Percentiles rank a stretch among this genome's conserved stretches.
phyloP scores from a whole-genome alignment of 2,888 invertebrate genomes.

The Ectemnius cavifrons region DNA sequence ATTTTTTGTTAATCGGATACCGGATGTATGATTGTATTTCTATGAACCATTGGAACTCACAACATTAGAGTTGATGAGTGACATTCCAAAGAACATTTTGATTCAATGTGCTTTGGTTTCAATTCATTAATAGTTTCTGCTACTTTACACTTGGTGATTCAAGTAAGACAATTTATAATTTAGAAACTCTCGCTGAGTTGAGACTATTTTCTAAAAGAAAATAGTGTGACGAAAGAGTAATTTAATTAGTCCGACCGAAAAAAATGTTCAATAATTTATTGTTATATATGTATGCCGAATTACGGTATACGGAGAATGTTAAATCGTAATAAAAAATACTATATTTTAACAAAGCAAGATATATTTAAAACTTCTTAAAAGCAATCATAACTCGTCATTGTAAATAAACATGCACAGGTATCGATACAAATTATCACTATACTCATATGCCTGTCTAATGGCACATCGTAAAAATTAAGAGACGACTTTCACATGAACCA shows the following conservation, averaged over 20 bases:
- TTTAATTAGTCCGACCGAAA: constrained; percentile 41
- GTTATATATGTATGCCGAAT: constrained; percentile 44
- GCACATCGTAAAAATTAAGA: constrained; percentile 29
- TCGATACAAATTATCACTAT: constrained; percentile 39
- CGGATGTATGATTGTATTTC: not conserved
- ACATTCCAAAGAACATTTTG: constrained; percentile 45
- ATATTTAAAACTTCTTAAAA: constrained; percentile 44
- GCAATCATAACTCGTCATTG: constrained; percentile 48
- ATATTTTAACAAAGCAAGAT: constrained; percentile 52
- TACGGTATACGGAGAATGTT: constrained; percentile 42
- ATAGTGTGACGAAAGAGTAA: constrained; percentile 30
- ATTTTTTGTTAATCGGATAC: constrained; percentile 2
- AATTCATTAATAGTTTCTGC: constrained; percentile 14
- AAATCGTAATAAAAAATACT: constrained; percentile 43
- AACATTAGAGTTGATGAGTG: constrained; percentile 25
- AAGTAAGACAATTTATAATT: constrained; percentile 19
- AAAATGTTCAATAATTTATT: constrained; percentile 54
- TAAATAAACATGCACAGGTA: constrained; percentile 54
- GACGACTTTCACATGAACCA: constrained; percentile 39
- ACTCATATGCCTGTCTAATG: constrained; percentile 20
- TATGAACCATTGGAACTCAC: not conserved
- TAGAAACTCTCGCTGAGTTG: constrained; percentile 32
- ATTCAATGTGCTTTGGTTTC: constrained; percentile 24
- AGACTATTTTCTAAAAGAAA: constrained; percentile 42
- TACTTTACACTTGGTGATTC: constrained; percentile 9